Evolutionary conservation across 2,888 invertebrate species (phyloP).

Genomic region (Lymantria dispar): DNA sequence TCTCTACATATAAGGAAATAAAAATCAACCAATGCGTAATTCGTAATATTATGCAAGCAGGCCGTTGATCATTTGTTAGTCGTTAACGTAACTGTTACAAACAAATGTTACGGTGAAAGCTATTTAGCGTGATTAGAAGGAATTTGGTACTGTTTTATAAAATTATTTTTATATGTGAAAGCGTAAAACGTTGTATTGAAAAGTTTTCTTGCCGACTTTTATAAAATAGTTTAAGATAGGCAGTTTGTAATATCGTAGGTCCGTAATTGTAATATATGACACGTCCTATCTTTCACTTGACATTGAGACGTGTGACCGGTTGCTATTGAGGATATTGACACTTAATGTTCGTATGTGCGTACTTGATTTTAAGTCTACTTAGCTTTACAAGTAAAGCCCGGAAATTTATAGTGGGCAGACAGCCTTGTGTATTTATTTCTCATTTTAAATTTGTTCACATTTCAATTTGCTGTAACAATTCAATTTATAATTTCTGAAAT

Average conservation of each 20-base stretch:
- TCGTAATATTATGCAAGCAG: slow-evolving; percentile 70
- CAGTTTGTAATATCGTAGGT: background rate
- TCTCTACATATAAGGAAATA: slow-evolving; percentile 25
- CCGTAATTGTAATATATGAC: slow-evolving; percentile 13
- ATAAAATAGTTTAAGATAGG: slow-evolving; percentile 21
- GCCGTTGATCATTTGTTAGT: slow-evolving; percentile 50
- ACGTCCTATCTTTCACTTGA: slow-evolving; percentile 74
- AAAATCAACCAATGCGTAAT: slow-evolving; percentile 37
- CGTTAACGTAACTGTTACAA: slow-evolving; percentile 66
- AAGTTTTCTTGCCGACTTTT: background rate
- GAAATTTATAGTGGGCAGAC: slow-evolving; percentile 19
- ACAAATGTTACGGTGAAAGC: slow-evolving; percentile 64
- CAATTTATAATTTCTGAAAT: background rate
- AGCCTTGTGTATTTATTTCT: background rate
- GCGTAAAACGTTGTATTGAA: slow-evolving; percentile 3
- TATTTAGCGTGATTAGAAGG: slow-evolving; percentile 39
- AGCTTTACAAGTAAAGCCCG: slow-evolving; percentile 10
- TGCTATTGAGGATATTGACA: slow-evolving; percentile 63
- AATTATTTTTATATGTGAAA: slow-evolving; percentile 27
- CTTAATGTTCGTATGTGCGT: slow-evolving; percentile 29
- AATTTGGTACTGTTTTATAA: background rate
- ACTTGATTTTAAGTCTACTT: slow-evolving; percentile 21
- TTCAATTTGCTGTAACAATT: background rate
- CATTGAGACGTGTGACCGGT: slow-evolving; percentile 68
- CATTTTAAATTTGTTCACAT: background rate